phyloP scores from a whole-genome alignment of 2,113 vertebrate genomes.

The Cephalopholis sonnerati region DNA sequence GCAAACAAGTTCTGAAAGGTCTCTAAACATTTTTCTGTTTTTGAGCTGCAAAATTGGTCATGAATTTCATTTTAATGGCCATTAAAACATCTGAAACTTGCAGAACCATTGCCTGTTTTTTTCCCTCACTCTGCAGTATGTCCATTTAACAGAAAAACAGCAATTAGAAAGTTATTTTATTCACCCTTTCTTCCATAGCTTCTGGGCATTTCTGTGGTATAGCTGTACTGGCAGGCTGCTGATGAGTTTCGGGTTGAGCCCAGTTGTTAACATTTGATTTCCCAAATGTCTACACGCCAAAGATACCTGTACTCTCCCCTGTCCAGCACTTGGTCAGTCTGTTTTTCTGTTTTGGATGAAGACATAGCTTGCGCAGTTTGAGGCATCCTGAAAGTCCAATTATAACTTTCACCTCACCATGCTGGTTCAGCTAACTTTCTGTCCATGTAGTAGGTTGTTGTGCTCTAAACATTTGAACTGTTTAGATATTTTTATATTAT shows the following conservation, averaged over 20 bases:
- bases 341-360: neutral
- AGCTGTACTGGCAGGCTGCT: neutral
- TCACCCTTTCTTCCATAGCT: neutral
- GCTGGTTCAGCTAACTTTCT: neutral
- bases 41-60: neutral
- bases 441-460: neutral
- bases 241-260: too few relatives aligned
- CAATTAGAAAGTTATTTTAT: neutral
- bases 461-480: neutral
- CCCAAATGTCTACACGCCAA: neutral
- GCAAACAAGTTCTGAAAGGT: conserved; percentile 10
- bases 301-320: neutral
- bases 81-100: neutral
- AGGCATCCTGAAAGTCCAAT: neutral
- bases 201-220: neutral
- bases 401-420: neutral
- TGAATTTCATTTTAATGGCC: conserved; percentile 6
- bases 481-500: neutral
- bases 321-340: neutral
- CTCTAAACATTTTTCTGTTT: neutral
- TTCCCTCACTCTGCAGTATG: neutral
- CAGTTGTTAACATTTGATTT: neutral
- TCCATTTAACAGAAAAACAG: neutral
- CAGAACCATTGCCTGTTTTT: neutral
- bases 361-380: neutral